A percentile compares a stretch with the other conserved stretches of the same genome.
Conservation (phyloP, 2,888 invertebrate genomes). For the Cheilosia impressa region DNA sequence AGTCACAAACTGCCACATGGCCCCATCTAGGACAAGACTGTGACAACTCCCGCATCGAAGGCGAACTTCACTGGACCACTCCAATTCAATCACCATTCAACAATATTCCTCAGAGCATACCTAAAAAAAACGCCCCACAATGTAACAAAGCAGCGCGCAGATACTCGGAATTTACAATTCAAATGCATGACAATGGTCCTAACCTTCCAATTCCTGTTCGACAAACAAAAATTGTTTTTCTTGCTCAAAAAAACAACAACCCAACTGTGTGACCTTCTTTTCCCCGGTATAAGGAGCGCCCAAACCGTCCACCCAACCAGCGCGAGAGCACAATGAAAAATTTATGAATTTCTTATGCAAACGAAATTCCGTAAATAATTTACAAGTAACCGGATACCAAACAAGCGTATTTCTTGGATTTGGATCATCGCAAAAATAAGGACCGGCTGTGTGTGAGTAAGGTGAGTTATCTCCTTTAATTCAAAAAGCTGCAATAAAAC, state of each 20-base stretch:
- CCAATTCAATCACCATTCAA: slow-evolving; percentile 14
- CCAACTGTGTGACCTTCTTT: not conserved
- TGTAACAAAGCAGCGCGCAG: not conserved
- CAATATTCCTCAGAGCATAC: slow-evolving; percentile 3
- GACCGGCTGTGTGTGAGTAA: not conserved
- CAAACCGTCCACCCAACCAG: not conserved
- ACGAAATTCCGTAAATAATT: slow-evolving; percentile 58
- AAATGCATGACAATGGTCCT: slow-evolving; percentile 4
- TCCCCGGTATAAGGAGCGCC: too few species aligned
- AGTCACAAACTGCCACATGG: too few species aligned
- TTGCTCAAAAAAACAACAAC: slow-evolving; percentile 6
- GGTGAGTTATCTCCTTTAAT: slow-evolving; percentile 47
- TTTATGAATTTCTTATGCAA: slow-evolving; percentile 67
- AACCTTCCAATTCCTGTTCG: not conserved
- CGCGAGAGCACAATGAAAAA: slow-evolving; percentile 30
- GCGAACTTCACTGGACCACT: not conserved
- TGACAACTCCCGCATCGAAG: not conserved
- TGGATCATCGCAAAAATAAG: not conserved
- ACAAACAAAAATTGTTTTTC: slow-evolving; percentile 11
- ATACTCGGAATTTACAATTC: not conserved
- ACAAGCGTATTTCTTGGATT: slow-evolving; percentile 7
- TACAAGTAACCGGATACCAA: slow-evolving; percentile 22
- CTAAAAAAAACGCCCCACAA: not conserved
- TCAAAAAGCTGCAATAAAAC: slow-evolving; percentile 63
- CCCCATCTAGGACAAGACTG: too few species aligned